Evolutionary conservation across 1,140 invertebrate species (phyloP).

Genomic region (Anastrepha ludens): DNA sequence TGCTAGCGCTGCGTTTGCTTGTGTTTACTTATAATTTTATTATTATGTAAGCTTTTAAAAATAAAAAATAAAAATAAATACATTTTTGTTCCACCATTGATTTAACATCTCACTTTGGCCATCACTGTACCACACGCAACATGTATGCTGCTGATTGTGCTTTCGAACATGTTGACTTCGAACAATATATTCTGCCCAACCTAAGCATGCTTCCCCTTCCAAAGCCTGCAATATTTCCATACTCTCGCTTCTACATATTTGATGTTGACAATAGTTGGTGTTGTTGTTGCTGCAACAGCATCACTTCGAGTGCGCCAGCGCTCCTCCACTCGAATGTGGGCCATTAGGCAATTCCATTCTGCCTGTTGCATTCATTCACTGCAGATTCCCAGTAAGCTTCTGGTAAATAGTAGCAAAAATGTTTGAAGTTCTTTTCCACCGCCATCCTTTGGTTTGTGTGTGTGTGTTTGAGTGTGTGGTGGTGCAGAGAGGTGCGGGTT

Average conservation of each 20-base stretch:
- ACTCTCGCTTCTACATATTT: background rate
- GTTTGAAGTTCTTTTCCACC: background rate
- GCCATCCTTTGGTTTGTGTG: background rate
- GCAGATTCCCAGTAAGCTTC: background rate
- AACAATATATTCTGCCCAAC: background rate
- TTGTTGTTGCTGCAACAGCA: background rate
- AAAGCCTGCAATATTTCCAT: background rate
- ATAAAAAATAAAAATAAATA: background rate
- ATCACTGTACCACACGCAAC: background rate
- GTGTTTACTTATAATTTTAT: no score
- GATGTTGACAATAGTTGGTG: background rate
- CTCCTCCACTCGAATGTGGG: conserved; percentile 17
- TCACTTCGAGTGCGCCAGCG: background rate
- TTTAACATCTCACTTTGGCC: background rate
- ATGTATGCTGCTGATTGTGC: background rate
- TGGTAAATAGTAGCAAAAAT: background rate
- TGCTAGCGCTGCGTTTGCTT: no score
- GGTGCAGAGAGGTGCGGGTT: background rate
- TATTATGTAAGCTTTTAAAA: background rate
- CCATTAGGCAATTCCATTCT: conserved; percentile 42
- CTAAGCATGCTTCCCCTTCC: background rate
- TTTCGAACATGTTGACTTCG: no score
- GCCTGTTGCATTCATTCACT: conserved; percentile 34
- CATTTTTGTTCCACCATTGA: no score
- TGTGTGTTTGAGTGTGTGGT: background rate